Conservation (phyloP, 2,797 vertebrate genomes). For the Danio aesculapii region DNA sequence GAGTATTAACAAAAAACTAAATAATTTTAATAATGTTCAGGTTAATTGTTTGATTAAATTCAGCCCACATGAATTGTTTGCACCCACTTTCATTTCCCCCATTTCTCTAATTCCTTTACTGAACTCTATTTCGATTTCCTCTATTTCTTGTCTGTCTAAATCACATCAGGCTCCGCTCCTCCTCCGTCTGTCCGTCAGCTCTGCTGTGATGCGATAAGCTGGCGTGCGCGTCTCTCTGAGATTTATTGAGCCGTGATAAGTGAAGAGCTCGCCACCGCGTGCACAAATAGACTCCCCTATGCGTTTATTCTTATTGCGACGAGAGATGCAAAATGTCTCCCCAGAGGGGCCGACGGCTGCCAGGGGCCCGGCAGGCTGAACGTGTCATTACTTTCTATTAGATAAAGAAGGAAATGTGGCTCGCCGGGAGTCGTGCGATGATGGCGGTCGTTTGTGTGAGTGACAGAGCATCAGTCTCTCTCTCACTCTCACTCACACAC, state of each 20-base stretch:
- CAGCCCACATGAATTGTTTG: too few species aligned
- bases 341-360: slow-evolving; percentile 78
- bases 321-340: slow-evolving; percentile 80
- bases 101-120: slow-evolving; percentile 71
- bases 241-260: slow-evolving; percentile 90
- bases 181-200: slow-evolving; percentile 55
- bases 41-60: too few species aligned
- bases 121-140: slow-evolving; percentile 62
- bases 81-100: slow-evolving; percentile 68
- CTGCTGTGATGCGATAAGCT: slow-evolving; percentile 85
- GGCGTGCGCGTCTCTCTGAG: slow-evolving; percentile 83
- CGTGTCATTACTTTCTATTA: slow-evolving; percentile 87
- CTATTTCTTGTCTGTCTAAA: slow-evolving; percentile 79
- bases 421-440: slow-evolving; percentile 74
- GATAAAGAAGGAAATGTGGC: slow-evolving; percentile 85
- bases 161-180: slow-evolving; percentile 69
- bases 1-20: too few species aligned
- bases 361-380: slow-evolving; percentile 74
- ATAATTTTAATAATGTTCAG: too few species aligned
- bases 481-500: slow-evolving; percentile 41
- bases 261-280: slow-evolving; percentile 82
- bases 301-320: slow-evolving; percentile 89
- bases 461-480: slow-evolving; percentile 60
- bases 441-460: slow-evolving; percentile 74
- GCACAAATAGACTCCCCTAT: slow-evolving; percentile 83